Evolutionary conservation across 2,888 invertebrate species (phyloP).

Genomic region (Morpho helenor): DNA sequence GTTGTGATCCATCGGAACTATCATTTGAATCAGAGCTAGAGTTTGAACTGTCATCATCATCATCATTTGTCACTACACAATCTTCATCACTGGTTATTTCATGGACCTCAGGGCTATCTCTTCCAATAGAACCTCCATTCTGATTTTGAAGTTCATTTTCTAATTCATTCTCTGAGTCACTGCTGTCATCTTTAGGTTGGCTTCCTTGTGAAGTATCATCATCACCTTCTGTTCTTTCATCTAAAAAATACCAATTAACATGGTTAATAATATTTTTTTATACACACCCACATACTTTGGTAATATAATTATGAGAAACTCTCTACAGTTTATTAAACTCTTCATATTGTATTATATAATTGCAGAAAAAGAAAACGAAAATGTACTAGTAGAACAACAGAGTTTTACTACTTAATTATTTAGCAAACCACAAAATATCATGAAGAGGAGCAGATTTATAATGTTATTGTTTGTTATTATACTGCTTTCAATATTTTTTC

Average conservation of each 20-base stretch:
- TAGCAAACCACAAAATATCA: no score
- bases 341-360: no score
- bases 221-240: constrained; percentile 72
- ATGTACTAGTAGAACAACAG: no score
- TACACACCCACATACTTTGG: no score
- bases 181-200: constrained; percentile 68
- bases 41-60: constrained; percentile 74
- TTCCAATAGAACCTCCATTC: constrained; percentile 57
- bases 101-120: constrained; percentile 65
- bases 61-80: constrained; percentile 73
- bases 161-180: constrained; percentile 58
- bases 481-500: no score
- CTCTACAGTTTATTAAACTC: no score
- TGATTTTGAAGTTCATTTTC: constrained; percentile 58
- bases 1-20: constrained; percentile 79
- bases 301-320: no score
- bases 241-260: constrained; percentile 38
- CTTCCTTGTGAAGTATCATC: constrained; percentile 74
- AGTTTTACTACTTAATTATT: no score
- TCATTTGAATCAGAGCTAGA: constrained; percentile 75
- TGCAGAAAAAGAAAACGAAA: no score
- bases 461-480: no score
- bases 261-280: neutral
- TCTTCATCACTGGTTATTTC: constrained; percentile 79
- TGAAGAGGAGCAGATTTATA: no score